Conservation (phyloP, 53 echinoderm and acorn worm species). For the Zoroaster sp. region DNA sequence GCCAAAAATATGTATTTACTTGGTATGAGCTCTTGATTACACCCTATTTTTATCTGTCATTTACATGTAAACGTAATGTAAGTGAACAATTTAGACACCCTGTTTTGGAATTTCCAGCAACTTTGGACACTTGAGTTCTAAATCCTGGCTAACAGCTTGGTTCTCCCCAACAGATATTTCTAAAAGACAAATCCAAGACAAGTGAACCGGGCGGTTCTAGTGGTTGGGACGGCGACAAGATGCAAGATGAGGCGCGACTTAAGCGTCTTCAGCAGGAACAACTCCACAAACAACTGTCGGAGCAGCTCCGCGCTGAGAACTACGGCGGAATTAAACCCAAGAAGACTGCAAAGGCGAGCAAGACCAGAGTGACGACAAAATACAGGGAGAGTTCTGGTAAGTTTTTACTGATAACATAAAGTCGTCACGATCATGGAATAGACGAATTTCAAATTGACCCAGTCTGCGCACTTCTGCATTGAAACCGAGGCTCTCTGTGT, state of each 20-base stretch:
- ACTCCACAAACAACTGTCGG: slow-evolving; percentile 72
- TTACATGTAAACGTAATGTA: too few relatives aligned
- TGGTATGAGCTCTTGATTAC: too few relatives aligned
- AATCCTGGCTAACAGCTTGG: too few relatives aligned
- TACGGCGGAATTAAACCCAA: slow-evolving; percentile 9
- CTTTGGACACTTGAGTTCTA: too few relatives aligned
- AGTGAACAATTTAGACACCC: too few relatives aligned
- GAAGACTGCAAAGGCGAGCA: neutral
- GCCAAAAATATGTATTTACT: too few relatives aligned
- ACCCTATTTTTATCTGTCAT: too few relatives aligned
- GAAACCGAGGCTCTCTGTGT: too few relatives aligned
- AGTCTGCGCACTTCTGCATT: too few relatives aligned
- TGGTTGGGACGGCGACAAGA: neutral
- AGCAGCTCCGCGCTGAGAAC: slow-evolving; percentile 79
- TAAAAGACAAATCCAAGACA: slow-evolving; percentile 63
- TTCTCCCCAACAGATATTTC: slow-evolving; percentile 67
- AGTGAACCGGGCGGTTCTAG: neutral
- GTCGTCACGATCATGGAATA: neutral
- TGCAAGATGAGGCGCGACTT: neutral
- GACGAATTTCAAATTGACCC: neutral
- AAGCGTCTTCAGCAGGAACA: slow-evolving; percentile 12
- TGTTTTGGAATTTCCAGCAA: too few relatives aligned
- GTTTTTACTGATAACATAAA: neutral
- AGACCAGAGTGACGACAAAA: neutral
- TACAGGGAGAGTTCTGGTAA: neutral